Percentiles rank a stretch among this genome's conserved stretches.
Evolutionary conservation across 2,113 vertebrate species (phyloP).

Genomic region (Cyprinodon variegatus): DNA sequence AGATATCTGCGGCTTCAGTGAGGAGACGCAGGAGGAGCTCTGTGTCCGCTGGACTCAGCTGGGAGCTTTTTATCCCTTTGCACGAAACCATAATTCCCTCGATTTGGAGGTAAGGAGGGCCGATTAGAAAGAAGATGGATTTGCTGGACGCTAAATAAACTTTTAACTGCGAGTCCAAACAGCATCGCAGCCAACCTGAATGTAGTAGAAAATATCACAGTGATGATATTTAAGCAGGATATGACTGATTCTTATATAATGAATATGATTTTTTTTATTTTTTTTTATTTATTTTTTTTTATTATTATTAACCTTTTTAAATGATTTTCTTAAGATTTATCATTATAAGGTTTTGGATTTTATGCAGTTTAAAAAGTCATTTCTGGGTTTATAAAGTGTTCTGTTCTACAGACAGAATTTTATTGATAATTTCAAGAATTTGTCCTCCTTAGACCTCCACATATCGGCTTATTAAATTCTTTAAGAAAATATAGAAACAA

Average conservation of each 20-base stretch:
- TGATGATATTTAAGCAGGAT: not conserved
- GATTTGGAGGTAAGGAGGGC: slow-evolving; percentile 66
- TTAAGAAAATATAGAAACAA: too few species aligned
- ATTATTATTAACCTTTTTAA: too few species aligned
- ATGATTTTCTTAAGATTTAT: too few species aligned
- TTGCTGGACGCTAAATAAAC: not conserved
- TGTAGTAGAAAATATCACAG: not conserved
- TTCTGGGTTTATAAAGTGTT: not conserved
- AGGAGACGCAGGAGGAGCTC: slow-evolving; percentile 84
- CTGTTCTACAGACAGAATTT: not conserved
- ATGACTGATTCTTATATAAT: too few species aligned
- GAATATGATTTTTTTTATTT: too few species aligned
- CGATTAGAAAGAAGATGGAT: not conserved
- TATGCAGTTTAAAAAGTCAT: not conserved
- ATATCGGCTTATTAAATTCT: too few species aligned
- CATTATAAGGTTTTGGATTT: not conserved
- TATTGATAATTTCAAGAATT: not conserved
- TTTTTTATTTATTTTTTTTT: too few species aligned
- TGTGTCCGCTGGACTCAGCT: slow-evolving; percentile 89
- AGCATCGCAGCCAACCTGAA: not conserved
- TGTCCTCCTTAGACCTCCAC: too few species aligned
- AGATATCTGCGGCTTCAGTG: slow-evolving; percentile 86
- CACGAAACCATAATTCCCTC: slow-evolving; percentile 87
- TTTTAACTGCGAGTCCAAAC: not conserved
- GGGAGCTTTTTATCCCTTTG: slow-evolving; percentile 89